Base-by-base conservation (phyloP, 2,113 vertebrate genomes). In the Lampris incognitus region DNA sequence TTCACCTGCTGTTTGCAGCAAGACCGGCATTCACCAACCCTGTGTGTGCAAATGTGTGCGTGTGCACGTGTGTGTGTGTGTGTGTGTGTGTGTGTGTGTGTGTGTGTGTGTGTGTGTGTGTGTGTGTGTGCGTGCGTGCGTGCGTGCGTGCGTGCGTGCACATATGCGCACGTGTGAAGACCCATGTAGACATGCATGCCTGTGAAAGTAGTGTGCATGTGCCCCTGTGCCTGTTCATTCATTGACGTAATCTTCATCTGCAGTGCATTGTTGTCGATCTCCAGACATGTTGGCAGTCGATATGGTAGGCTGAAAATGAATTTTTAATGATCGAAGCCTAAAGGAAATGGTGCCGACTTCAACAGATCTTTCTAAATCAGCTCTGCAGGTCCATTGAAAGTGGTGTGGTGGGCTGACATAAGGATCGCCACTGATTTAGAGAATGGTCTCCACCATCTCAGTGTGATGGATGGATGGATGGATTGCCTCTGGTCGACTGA, bases 1-100 rank as follows among this genome's bases (percentile, higher is more conserved):
- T 67, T 72, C 78, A 73, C 76, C 72, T 84, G 78, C 84, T 8
- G 76, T 88, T 90, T 91, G 91, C 88, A 88, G 83, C 80, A 78
- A 66, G 79, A 69, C 54, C 70, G 80, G 82, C 66, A 65, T 72
- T 91, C 89, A 93, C 87, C 84, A 83, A 87, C 83, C 85, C 67
- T 75, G 49, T 66, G 70, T 73, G 62, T 71, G 63, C 13, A 24
- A 24, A 24, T 24, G 24, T 57, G 42, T 54, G 63, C 39, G n/a
- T 52, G 58, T 7, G 51, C 40, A 24, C 68, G 64, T 38, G 62
- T 61, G 56, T 40, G 44, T 54, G 62, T 51, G 44, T n/a, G 62
- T 9, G 59, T 51, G 42, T 51, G 39, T 51, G 41, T n/a, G 52
- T 9, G n/a, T 37, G n/a, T 9, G 42, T 62, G 59, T 52, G 38